phyloP scores from a whole-genome alignment of 2,113 vertebrate species.

The Planiliza haematocheilus region DNA sequence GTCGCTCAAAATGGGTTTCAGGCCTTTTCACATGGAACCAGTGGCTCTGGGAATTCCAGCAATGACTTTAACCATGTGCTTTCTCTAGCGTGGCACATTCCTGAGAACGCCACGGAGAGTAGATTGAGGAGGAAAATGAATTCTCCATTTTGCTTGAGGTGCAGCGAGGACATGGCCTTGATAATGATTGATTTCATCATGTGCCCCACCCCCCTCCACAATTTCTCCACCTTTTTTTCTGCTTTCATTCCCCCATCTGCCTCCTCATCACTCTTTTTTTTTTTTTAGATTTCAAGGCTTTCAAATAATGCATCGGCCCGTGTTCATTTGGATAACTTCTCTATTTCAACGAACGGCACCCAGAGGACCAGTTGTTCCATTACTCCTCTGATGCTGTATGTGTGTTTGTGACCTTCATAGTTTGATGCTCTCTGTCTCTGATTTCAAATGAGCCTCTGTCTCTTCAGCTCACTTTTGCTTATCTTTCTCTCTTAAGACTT shows the following conservation, averaged over 20 bases:
- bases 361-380: conserved; percentile 18
- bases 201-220: neutral
- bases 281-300: conserved; percentile 49
- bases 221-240: neutral
- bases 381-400: neutral
- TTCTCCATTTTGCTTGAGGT: conserved; percentile 26
- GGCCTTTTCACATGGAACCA: conserved; percentile 43
- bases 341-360: conserved; percentile 20
- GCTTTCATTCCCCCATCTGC: conserved; percentile 9
- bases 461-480: neutral
- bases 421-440: neutral
- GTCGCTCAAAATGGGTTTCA: conserved; percentile 45
- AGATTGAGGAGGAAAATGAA: conserved; percentile 44
- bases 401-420: conserved; percentile 24
- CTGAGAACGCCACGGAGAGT: conserved; percentile 5
- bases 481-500: conserved; percentile 14
- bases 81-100: conserved; percentile 37
- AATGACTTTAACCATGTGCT: conserved; percentile 11
- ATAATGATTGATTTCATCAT: conserved; percentile 59
- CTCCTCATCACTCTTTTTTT: conserved; percentile 26
- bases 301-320: neutral
- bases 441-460: conserved; percentile 16
- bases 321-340: conserved; percentile 35
- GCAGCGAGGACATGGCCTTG: conserved; percentile 57
- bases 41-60: conserved; percentile 24